Evolutionary conservation across 2,888 invertebrate species (phyloP).

Genomic region (Philereme transversata): DNA sequence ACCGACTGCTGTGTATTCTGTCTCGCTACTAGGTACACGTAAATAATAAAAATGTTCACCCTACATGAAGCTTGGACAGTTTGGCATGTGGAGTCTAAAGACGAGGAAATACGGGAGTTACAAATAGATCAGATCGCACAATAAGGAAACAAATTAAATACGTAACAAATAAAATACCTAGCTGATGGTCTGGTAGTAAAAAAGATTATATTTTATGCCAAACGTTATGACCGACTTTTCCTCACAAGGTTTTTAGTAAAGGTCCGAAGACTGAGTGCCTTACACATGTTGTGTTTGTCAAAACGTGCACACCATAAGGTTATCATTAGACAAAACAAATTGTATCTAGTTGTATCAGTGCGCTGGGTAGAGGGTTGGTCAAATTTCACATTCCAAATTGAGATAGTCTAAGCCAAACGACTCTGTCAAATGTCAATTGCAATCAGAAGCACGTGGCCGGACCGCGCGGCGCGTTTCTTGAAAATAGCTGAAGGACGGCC

Average conservation of each 20-base stretch:
- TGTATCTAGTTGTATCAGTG: no score
- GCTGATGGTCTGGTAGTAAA: no score
- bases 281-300: no score
- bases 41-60: slow-evolving; percentile 73
- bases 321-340: no score
- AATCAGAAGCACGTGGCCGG: slow-evolving; percentile 31
- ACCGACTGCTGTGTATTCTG: slow-evolving; percentile 27
- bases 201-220: no score
- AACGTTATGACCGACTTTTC: no score
- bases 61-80: slow-evolving; percentile 25
- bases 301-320: no score
- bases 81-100: slow-evolving; percentile 31
- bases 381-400: background rate
- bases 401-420: slow-evolving; percentile 19
- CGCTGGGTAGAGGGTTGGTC: background rate
- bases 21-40: slow-evolving; percentile 47
- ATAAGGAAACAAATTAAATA: no score
- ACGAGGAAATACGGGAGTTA: slow-evolving; percentile 4
- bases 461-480: slow-evolving; percentile 39
- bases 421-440: slow-evolving; percentile 11
- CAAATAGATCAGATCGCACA: no score
- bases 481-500: slow-evolving; percentile 36
- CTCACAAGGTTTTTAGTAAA: background rate
- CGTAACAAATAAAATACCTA: no score
- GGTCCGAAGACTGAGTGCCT: no score